These are phyloP conservation scores for Drosophila micromelanica DNA, from an alignment of 1,140 invertebrate species.

Conservation along the genomic window DNA sequence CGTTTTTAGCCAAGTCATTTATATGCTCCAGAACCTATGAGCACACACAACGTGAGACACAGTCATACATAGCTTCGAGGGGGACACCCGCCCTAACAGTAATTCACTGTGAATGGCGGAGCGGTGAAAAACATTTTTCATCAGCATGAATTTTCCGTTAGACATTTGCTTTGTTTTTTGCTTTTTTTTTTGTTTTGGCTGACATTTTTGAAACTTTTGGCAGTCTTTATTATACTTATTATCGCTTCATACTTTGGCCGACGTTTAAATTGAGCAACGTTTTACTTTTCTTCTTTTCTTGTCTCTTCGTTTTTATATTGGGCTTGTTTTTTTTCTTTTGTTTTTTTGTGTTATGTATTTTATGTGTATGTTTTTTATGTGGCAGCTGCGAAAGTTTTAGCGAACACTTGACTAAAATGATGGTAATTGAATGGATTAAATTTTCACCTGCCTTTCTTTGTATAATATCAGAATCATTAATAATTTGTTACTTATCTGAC, in stretches of 20 bases:
- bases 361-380: slow-evolving; percentile 10
- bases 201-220: slow-evolving; percentile 74
- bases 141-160: slow-evolving; percentile 77
- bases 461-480: slow-evolving; percentile 7
- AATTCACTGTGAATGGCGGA: slow-evolving; percentile 70
- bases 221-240: slow-evolving; percentile 81
- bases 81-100: slow-evolving; percentile 41
- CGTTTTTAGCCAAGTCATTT: slow-evolving; percentile 74
- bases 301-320: too few relatives aligned
- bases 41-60: slow-evolving; percentile 21
- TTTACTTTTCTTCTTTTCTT: slow-evolving; percentile 18
- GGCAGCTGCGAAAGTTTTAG: slow-evolving; percentile 33
- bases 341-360: slow-evolving; percentile 5
- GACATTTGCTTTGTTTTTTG: slow-evolving; percentile 74
- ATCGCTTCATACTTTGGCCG: slow-evolving; percentile 69
- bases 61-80: slow-evolving; percentile 29
- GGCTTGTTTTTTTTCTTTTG: slow-evolving; percentile 5
- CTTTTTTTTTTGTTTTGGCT: slow-evolving; percentile 37
- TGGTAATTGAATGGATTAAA: slow-evolving; percentile 47
- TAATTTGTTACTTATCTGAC: neutral
- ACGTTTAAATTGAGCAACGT: slow-evolving; percentile 58
- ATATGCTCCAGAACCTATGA: slow-evolving; percentile 53
- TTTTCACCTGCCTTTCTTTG: slow-evolving; percentile 42
- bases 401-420: slow-evolving; percentile 39
- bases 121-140: slow-evolving; percentile 81